Evolutionary conservation across 2,113 vertebrate species (phyloP).

Genomic region (Oryzias celebensis): DNA sequence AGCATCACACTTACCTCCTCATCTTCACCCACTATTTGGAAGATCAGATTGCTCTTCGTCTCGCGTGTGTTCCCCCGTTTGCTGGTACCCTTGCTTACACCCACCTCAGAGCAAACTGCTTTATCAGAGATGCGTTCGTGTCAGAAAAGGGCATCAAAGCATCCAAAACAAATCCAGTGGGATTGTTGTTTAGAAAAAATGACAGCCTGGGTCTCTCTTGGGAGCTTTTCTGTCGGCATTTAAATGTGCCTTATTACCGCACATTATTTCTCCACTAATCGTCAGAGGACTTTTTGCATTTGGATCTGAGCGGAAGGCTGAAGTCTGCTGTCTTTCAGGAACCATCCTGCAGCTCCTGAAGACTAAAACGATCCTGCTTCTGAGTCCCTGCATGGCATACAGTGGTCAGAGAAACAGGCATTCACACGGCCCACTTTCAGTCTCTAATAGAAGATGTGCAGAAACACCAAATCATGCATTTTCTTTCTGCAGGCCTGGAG

Average conservation of each 20-base stretch:
- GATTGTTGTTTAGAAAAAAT: slow-evolving; percentile 23
- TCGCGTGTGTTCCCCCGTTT: slow-evolving; percentile 15
- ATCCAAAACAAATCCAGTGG: slow-evolving; percentile 33
- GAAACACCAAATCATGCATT: not conserved
- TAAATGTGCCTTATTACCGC: slow-evolving; percentile 16
- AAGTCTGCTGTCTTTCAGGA: slow-evolving; percentile 68
- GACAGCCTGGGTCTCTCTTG: slow-evolving; percentile 12
- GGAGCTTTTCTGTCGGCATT: slow-evolving; percentile 23
- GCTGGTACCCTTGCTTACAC: slow-evolving; percentile 11
- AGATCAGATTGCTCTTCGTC: slow-evolving; percentile 57
- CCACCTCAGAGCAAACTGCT: slow-evolving; percentile 28
- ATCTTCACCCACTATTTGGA: slow-evolving; percentile 38
- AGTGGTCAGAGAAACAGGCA: slow-evolving; percentile 82
- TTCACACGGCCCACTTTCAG: not conserved
- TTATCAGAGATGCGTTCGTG: slow-evolving; percentile 39
- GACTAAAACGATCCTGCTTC: slow-evolving; percentile 87
- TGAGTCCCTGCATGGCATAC: slow-evolving; percentile 91
- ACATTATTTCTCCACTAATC: slow-evolving; percentile 10
- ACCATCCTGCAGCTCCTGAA: slow-evolving; percentile 84
- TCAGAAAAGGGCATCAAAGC: slow-evolving; percentile 34
- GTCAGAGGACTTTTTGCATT: slow-evolving; percentile 9
- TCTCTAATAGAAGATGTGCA: slow-evolving; percentile 2
- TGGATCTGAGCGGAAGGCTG: not conserved
- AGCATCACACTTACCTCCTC: slow-evolving; percentile 25
- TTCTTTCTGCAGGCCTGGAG: slow-evolving; percentile 82